Percentiles rank a stretch among this genome's conserved stretches.
These are phyloP conservation scores for Drosophila lacteicornis DNA, from an alignment of 1,140 invertebrate genomes.

Conservation along the genomic window DNA sequence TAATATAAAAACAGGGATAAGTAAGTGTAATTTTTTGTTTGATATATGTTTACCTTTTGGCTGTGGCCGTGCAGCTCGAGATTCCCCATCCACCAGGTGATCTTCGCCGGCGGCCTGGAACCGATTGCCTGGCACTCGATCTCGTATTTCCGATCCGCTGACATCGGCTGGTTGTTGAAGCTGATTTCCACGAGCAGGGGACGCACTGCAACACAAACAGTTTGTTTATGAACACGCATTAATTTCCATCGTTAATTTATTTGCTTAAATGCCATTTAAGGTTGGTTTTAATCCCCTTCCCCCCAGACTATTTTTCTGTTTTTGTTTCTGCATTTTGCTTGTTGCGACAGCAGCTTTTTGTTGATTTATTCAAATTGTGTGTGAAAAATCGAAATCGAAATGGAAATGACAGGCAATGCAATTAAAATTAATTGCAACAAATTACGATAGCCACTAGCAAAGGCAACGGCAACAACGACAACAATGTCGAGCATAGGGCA, in stretches of 20 bases:
- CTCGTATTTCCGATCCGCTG: constrained; percentile 91
- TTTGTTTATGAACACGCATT: constrained; percentile 53
- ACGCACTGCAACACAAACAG: constrained; percentile 87
- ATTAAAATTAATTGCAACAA: constrained; percentile 82
- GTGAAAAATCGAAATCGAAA: constrained; percentile 81
- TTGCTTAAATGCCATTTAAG: constrained; percentile 75
- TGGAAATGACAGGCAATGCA: constrained; percentile 73
- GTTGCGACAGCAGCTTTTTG: constrained; percentile 54
- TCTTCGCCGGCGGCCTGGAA: constrained; percentile 91
- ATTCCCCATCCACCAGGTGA: constrained; percentile 93
- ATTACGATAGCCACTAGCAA: constrained; percentile 64
- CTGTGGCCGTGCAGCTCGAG: constrained; percentile 86
- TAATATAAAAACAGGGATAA: constrained; percentile 13
- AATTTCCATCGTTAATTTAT: constrained; percentile 80
- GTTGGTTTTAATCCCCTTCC: constrained; percentile 18
- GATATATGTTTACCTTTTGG: constrained; percentile 61
- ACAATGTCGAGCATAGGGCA: constrained; percentile 34
- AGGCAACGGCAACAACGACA: constrained; percentile 29
- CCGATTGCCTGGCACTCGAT: constrained; percentile 92
- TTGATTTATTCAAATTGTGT: constrained; percentile 83
- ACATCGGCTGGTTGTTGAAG: constrained; percentile 91
- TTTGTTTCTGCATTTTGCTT: constrained; percentile 24
- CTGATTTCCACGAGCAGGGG: constrained; percentile 91
- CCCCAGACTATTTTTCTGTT: neutral
- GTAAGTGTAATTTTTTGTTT: neutral